Evolutionary conservation across 2,888 invertebrate species (phyloP), one percentile per base, ranked within the genome.

Genomic region (Hypomecis atomaria): DNA sequence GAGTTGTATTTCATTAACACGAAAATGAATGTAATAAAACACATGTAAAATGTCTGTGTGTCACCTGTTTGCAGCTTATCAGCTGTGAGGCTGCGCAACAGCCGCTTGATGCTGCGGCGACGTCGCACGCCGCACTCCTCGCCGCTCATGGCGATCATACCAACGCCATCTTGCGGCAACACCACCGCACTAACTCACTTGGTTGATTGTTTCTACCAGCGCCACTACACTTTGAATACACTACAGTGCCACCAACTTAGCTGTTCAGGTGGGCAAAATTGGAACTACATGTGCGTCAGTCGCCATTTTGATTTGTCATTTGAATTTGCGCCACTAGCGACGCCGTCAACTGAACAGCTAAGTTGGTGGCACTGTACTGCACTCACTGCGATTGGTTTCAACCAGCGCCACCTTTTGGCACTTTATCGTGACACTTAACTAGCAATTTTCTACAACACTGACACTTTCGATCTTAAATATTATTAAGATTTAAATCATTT

Each of bases 61-160:
- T 13, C 59, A 89, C 89, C 89, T 85, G 90, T 86, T 66, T 89
- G 92, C 65, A 93, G 82, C 67, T 88, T 89, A 67, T 93, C 93
- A 0, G 93, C 84, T 0, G 93, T 93, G 73, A 93, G 89, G 71
- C 93, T 92, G 70, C 93, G 82, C 83, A 93, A 76, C 52, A 93
- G 85, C 44, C 93, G 82, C 81, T 92, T 92, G 86, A 93, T 90
- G 85, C 93, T 93, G 76, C 92, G 87, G 40, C 93, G 85, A 42
- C 93, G 87, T 34, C 90, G 87, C 77, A 92, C 90, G 75, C 87
- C 90, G 76, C 81, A 70, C 57, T 87, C 91, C 67, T 87, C 92
- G 23, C 76, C 75, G 71, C 88, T 90, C 89, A 89, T 91, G 34
- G 58, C 71, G 74, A 65, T 65, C 69, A 36, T 50, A 23, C 58